Base-by-base conservation (phyloP, 2,797 vertebrate species). In the Pitangus sulphuratus region DNA sequence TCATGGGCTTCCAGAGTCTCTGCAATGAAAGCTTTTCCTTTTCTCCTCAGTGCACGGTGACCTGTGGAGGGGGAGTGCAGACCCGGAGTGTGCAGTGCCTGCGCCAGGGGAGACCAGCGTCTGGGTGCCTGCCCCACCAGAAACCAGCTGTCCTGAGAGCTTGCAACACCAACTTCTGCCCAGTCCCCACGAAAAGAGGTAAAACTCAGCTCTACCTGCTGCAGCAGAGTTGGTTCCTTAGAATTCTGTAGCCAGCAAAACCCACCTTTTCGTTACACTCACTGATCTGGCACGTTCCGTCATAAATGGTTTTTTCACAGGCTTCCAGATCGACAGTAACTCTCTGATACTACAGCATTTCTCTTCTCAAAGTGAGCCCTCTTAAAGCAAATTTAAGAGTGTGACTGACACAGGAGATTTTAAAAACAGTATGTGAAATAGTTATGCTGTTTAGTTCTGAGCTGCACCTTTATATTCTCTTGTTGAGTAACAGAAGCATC, bases 1-100 rank as follows among this genome's bases (percentile, higher is more conserved):
- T n/a, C 11, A 2, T 4, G 45, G 61, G 62, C 69, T 78, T 40
- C n/a, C 25, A 17, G 48, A 57, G 40, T 12, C 16, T 31, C 12
- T 44, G 2, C 33, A 75, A 7, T 26, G 13, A 16, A 17, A 54
- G 24, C 51, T 87, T 76, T 79, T 56, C 15, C 21, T 71, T 48
- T 48, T 68, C 40, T 47, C 50, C 58, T 14, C 97, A 99, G 99
- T 99, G 99, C 94, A 98, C 99, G 0, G 99, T 99, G 64, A 99
- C 98, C 21, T 99, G 99, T 22, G 99, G 99, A 2, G 99, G 99
- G n/a, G 99, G 99, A 7, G 98, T 99, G 53, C 99, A 99, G 97
- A 98, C 97, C 3, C 98, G 99, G 37, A 97, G 96, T 0, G 98
- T 99, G 61, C 99, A 99, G 96, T 99, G 99, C 95, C 98, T 99